phyloP scores from a whole-genome alignment of 2,888 invertebrate species.

The Arctia plantaginis region DNA sequence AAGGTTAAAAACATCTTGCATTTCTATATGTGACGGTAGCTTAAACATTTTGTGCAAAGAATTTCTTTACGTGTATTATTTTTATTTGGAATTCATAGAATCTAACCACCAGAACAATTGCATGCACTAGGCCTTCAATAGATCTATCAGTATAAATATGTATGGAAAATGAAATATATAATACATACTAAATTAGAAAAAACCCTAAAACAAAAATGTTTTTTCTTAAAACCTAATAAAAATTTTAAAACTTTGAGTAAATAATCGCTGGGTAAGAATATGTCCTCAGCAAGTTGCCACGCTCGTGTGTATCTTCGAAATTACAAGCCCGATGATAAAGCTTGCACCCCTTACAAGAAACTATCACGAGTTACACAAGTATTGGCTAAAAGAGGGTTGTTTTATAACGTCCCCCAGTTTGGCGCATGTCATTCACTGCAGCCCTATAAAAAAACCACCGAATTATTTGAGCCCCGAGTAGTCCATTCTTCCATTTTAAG shows the following conservation, averaged over 20 bases:
- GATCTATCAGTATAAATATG: no score
- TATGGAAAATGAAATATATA: no score
- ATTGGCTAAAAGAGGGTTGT: conserved; percentile 77
- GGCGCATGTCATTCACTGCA: conserved; percentile 82
- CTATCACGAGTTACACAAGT: conserved; percentile 76
- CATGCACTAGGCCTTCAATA: no score
- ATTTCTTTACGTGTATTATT: no score
- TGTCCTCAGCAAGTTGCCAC: conserved; percentile 9
- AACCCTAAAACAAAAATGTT: not conserved
- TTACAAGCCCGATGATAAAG: conserved; percentile 49
- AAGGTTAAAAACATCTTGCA: no score
- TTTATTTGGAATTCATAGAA: no score
- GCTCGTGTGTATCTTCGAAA: conserved; percentile 9
- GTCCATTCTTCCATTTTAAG: conserved; percentile 14
- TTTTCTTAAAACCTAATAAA: not conserved
- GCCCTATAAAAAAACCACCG: conserved; percentile 64
- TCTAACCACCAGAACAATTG: no score
- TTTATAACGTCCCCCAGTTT: conserved; percentile 83
- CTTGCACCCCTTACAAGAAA: conserved; percentile 76
- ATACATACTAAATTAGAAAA: no score
- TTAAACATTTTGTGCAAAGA: no score
- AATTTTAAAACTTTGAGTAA: not conserved
- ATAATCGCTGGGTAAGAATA: not conserved
- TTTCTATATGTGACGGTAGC: no score
- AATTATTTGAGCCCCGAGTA: conserved; percentile 49